These are phyloP conservation scores for Adrianichthys oophorus DNA, from an alignment of 2,797 vertebrate species.

Conservation along the genomic window DNA sequence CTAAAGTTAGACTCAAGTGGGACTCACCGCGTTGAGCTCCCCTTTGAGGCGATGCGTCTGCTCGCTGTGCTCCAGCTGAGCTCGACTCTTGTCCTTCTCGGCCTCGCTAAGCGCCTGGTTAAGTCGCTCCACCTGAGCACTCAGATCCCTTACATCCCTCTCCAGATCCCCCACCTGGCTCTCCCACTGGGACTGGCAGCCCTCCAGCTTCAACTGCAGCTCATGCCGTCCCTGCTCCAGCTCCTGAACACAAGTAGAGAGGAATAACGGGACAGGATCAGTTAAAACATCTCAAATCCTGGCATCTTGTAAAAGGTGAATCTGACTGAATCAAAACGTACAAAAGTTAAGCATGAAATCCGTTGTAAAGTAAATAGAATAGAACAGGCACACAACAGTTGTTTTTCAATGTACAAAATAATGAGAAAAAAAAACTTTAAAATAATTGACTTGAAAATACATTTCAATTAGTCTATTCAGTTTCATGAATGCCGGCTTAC, in stretches of 20 bases:
- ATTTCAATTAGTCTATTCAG: too few species aligned
- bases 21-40: slow-evolving; percentile 76
- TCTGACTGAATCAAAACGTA: too few species aligned
- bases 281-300: too few species aligned
- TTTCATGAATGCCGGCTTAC: too few species aligned
- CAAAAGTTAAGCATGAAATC: too few species aligned
- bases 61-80: slow-evolving; percentile 65
- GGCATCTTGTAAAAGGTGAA: too few species aligned
- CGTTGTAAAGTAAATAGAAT: too few species aligned
- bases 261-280: neutral
- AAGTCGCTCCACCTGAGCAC: slow-evolving; percentile 66
- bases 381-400: too few species aligned
- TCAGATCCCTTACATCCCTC: slow-evolving; percentile 73
- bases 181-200: slow-evolving; percentile 75
- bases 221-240: slow-evolving; percentile 79
- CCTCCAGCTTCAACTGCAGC: slow-evolving; percentile 75
- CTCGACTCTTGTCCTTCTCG: slow-evolving; percentile 65
- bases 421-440: too few species aligned
- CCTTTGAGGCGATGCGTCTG: slow-evolving; percentile 66
- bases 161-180: slow-evolving; percentile 81
- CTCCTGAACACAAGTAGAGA: slow-evolving; percentile 52
- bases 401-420: too few species aligned
- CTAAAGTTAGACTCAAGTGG: neutral
- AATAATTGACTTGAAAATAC: too few species aligned
- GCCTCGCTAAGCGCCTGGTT: slow-evolving; percentile 60